A percentile compares a stretch with the other conserved stretches of the same genome.
Conservation (phyloP, 1,140 invertebrate genomes). For the Diuraphis noxia region DNA sequence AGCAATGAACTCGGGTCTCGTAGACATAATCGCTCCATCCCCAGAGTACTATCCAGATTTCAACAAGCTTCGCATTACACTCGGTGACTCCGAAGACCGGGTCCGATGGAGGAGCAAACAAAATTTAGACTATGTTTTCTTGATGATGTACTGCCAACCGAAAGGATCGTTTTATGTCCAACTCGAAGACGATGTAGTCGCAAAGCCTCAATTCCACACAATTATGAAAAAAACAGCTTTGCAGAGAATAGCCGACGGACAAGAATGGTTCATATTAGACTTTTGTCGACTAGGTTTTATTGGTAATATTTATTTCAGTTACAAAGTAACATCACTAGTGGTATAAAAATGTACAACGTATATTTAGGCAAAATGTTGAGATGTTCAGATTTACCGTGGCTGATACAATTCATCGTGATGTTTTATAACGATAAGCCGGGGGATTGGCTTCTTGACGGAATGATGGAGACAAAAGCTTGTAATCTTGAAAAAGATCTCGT, state of each 20-base stretch:
- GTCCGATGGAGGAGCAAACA: constrained; percentile 96
- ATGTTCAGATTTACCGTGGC: constrained; percentile 81
- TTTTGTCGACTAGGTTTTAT: constrained; percentile 94
- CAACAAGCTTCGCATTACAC: constrained; percentile 72
- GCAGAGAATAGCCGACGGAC: constrained; percentile 73
- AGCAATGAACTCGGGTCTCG: constrained; percentile 77
- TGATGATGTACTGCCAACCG: constrained; percentile 92
- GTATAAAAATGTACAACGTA: not conserved
- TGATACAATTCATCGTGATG: constrained; percentile 92
- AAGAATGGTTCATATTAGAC: constrained; percentile 88
- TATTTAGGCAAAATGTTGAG: constrained; percentile 87
- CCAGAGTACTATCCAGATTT: constrained; percentile 88
- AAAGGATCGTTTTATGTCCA: constrained; percentile 82
- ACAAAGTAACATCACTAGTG: not conserved
- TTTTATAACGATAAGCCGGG: constrained; percentile 96
- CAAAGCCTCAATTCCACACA: constrained; percentile 82
- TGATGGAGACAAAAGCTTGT: constrained; percentile 89
- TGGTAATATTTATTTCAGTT: constrained; percentile 63
- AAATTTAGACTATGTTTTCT: constrained; percentile 92
- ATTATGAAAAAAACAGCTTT: constrained; percentile 88
- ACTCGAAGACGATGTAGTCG: constrained; percentile 94
- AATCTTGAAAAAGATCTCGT: constrained; percentile 80
- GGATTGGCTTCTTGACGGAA: constrained; percentile 92
- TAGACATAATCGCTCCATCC: constrained; percentile 88
- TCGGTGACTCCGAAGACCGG: constrained; percentile 86